Base-by-base conservation (phyloP, 2,113 vertebrate species). In the Hypocryptadius cinnamomeus region DNA sequence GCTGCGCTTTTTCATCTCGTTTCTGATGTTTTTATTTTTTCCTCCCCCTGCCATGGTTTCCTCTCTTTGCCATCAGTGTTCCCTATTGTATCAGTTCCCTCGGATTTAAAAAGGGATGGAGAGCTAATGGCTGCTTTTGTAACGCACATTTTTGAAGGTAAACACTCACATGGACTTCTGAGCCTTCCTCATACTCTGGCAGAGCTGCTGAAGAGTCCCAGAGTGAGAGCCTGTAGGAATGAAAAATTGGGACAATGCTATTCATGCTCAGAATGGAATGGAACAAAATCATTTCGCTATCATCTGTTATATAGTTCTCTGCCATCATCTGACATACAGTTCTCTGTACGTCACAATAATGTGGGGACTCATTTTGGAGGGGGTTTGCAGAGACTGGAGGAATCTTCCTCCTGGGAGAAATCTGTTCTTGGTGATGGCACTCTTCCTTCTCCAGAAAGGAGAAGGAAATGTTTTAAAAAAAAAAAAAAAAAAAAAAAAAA, bases 121-220 rank as follows among this genome's bases (percentile, higher is more conserved):
- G 72, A 73, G 50, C 16, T 25, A 51, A 72, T 0, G 10, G 59
- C 11, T 42, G 64, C 33, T 74, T 78, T 40, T 44, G n/a, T 22
- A 61, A 51, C 1, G 45, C 54, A 16, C 33, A 3, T 61, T 40
- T 33, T 15, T 13, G 45, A 66, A 66, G 27, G 35, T 3, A n/a
- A n/a, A 83, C 71, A 77, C 94, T 91, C 61, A 91, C 82, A 20
- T 33, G 86, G 85, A 93, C 59, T 85, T 61, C 72, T 78, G 94
- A 93, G 79, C 40, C 72, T 17, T 47, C 87, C 77, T 91, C 90
- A 85, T 80, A 22, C 44, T 86, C 79, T 21, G 44, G 40, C 28
- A 53, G 70, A 88, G 71, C 6, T 45, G 16, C 59, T 82, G 68
- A 73, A 79, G 42, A 3, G 33, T 77, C 79, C 69, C 30, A 35